Evolutionary conservation across 2,888 invertebrate species (phyloP), one percentile per base, ranked within the genome.

Genomic region (Apantesis nais): DNA sequence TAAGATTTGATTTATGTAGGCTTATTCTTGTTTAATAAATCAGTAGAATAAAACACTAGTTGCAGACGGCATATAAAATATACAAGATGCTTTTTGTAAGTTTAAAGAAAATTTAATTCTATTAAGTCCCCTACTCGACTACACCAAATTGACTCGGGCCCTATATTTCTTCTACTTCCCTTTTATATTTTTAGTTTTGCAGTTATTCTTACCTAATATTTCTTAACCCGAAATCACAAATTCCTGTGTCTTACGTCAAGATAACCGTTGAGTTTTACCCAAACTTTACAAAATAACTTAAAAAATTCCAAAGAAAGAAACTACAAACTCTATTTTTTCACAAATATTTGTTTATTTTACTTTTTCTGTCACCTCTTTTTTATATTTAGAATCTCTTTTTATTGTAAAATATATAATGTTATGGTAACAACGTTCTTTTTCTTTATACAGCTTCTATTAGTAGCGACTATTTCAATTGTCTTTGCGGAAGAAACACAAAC

Each of bases 81-180:
- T 74, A 67, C 84, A 85, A 76, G 79, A 87, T 87, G 87, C 71
- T 81, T 73, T 81, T 77, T 71, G 87, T 87, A 79, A 87, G 86
- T 83, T 5, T 25, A 39, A 65, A 44, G n/a, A 7, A 67, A 25
- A 48, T 16, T 31, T 68, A 25, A 16, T n/a, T n/a, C n/a, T n/a
- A n/a, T n/a, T n/a, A n/a, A n/a, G n/a, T n/a, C n/a, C n/a, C n/a
- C n/a, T 29, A 25, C 48, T 55, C 25, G 55, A 55, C 55, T 25
- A 25, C 3, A 25, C 25, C 11, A 8, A 8, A 2, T 55, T 11
- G 25, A n/a, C 11, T 25, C 2, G 1, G 25, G 12, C 12, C 25
- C 55, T 4, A 4, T 25, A 25, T 55, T 55, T 55, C 11, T 14
- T 5, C 7, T 5, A 48, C 22, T 2, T 19, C 1, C 8, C 22